Evolutionary conservation across 2,888 invertebrate species (phyloP).

Genomic region (Eupithecia vulgata): DNA sequence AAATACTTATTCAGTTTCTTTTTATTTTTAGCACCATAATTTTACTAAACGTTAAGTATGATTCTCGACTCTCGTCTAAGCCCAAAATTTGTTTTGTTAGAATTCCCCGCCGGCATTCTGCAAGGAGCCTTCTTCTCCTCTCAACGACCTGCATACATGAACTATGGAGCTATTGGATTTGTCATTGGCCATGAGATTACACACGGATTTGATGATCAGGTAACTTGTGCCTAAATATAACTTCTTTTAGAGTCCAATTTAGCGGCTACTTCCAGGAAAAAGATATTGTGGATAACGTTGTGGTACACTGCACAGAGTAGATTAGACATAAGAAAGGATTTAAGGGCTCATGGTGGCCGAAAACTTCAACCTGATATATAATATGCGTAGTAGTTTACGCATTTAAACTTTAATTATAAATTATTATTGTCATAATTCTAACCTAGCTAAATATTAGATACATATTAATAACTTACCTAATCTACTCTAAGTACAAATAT

Average conservation of each 20-base stretch:
- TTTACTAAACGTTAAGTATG: not conserved
- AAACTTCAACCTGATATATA: too few species aligned
- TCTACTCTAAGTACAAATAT: too few species aligned
- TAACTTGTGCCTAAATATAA: conserved; percentile 38
- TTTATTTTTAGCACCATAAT: not conserved
- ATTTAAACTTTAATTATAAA: too few species aligned
- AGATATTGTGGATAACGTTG: too few species aligned
- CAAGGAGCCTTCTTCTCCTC: conserved; percentile 96
- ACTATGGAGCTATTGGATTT: conserved; percentile 95
- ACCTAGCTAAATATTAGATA: too few species aligned
- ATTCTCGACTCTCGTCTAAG: not conserved
- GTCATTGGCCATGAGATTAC: conserved; percentile 97
- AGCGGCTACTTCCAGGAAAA: not conserved
- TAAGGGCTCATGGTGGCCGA: too few species aligned
- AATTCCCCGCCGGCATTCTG: conserved; percentile 96
- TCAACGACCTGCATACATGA: conserved; percentile 95
- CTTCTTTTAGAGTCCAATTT: not conserved
- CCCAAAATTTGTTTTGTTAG: conserved; percentile 69
- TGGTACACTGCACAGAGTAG: not conserved
- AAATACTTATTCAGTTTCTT: not conserved
- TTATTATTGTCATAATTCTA: too few species aligned
- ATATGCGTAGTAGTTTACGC: too few species aligned
- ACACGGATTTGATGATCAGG: conserved; percentile 94
- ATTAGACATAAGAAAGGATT: not conserved
- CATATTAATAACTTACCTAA: too few species aligned